phyloP scores from a whole-genome alignment of 2,888 invertebrate genomes.

The Ctena decussata region DNA sequence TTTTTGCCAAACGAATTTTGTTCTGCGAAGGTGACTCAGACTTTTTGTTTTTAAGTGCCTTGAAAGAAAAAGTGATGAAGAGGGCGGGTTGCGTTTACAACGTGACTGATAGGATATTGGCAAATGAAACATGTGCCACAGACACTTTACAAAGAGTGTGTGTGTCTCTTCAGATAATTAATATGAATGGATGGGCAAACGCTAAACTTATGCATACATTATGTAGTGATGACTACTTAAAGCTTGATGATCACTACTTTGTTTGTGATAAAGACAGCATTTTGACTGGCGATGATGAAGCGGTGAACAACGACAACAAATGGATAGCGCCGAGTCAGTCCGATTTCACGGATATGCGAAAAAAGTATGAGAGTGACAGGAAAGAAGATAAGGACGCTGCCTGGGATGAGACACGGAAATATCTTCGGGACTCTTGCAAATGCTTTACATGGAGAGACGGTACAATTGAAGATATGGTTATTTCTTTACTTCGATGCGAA shows the following conservation, averaged over 20 bases:
- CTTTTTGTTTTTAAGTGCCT: background rate
- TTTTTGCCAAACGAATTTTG: conserved; percentile 11
- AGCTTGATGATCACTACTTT: background rate
- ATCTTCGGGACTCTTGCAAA: background rate
- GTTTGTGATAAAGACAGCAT: background rate
- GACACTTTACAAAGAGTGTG: background rate
- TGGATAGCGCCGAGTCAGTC: background rate
- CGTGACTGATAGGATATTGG: background rate
- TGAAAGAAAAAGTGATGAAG: background rate
- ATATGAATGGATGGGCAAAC: background rate
- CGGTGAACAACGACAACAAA: background rate
- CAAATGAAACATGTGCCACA: background rate
- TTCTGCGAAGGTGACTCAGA: conserved; percentile 25
- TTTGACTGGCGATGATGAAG: background rate
- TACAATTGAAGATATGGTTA: conserved; percentile 4
- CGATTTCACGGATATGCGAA: no score
- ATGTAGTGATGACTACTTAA: background rate
- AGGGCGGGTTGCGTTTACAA: background rate
- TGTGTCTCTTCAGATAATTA: background rate
- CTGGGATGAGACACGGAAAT: background rate
- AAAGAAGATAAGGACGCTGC: background rate
- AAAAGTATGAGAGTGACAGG: background rate
- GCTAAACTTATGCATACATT: background rate
- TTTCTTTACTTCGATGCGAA: background rate
- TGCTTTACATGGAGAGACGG: conserved; percentile 1